Percentiles rank a stretch among this genome's conserved stretches.
Evolutionary conservation across 64 coral and sea anemone species (phyloP).

Genomic region (Montipora efflorescens): DNA sequence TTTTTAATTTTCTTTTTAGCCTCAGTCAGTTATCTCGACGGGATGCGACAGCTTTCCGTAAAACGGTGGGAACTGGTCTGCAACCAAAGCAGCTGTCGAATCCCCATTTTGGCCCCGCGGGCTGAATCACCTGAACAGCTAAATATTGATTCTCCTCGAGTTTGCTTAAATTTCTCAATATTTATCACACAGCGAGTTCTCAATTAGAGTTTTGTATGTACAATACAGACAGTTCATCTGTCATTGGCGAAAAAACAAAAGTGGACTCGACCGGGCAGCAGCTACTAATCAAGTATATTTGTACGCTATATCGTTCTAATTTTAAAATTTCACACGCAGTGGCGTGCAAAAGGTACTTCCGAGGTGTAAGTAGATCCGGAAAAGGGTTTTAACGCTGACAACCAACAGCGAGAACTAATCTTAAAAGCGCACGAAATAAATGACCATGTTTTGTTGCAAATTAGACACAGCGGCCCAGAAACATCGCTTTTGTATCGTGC

Average conservation of each 20-base stretch:
- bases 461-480: background rate
- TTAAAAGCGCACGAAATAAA: conserved; percentile 30
- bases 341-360: conserved; percentile 11
- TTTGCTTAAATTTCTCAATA: background rate
- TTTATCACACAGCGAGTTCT: background rate
- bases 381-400: conserved; percentile 16
- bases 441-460: background rate
- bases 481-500: background rate
- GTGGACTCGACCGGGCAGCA: too few relatives aligned
- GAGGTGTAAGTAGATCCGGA: conserved; percentile 32
- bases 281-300: background rate
- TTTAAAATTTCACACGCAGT: background rate
- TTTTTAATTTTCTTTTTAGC: too few relatives aligned
- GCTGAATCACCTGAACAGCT: background rate
- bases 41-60: too few relatives aligned
- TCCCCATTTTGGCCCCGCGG: too few relatives aligned
- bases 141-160: background rate
- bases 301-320: background rate
- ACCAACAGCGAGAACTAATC: conserved; percentile 35
- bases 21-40: too few relatives aligned
- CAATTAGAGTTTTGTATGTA: background rate
- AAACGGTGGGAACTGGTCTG: too few relatives aligned
- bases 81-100: too few relatives aligned
- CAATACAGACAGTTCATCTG: too few relatives aligned
- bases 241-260: too few relatives aligned